phyloP scores from a whole-genome alignment of 1,140 invertebrate species.

The Procambarus clarkii region DNA sequence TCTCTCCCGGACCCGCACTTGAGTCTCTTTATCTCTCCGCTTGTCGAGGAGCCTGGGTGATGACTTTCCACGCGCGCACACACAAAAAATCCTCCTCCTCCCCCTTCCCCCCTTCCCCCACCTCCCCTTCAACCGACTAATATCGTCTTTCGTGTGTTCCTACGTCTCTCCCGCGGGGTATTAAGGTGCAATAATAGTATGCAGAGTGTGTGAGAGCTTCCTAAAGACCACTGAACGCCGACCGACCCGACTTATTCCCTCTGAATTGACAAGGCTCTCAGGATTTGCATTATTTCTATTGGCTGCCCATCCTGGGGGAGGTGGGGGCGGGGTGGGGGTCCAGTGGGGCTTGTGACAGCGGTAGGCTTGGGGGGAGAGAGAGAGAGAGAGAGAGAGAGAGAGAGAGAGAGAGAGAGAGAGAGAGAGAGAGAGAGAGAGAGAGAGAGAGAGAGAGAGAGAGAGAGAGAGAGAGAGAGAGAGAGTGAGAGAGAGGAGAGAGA shows the following conservation, averaged over 20 bases:
- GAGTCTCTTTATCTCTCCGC: not conserved
- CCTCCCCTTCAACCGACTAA: not conserved
- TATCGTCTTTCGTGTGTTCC: not conserved
- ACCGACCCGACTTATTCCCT: not conserved
- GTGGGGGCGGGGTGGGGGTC: not conserved
- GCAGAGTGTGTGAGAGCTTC: not conserved
- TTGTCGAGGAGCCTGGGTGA: not conserved
- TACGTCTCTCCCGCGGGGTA: not conserved
- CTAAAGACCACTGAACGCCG: not conserved
- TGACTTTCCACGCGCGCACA: not conserved
- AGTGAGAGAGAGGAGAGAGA: no score
- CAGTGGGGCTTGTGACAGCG: no score
- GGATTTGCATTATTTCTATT: not conserved
- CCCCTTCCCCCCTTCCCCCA: no score
- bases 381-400: no score
- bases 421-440: no score
- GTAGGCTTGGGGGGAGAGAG: no score
- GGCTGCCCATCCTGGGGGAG: not conserved
- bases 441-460: no score
- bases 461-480: no score
- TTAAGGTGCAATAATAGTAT: not conserved
- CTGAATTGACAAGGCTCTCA: slow-evolving; percentile 3
- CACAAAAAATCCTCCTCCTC: not conserved
- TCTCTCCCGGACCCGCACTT: not conserved
- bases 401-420: no score